Percentiles rank a stretch among this genome's conserved stretches.
Conservation (phyloP, 2,113 vertebrate species). For the Ammodramus savannarum region DNA sequence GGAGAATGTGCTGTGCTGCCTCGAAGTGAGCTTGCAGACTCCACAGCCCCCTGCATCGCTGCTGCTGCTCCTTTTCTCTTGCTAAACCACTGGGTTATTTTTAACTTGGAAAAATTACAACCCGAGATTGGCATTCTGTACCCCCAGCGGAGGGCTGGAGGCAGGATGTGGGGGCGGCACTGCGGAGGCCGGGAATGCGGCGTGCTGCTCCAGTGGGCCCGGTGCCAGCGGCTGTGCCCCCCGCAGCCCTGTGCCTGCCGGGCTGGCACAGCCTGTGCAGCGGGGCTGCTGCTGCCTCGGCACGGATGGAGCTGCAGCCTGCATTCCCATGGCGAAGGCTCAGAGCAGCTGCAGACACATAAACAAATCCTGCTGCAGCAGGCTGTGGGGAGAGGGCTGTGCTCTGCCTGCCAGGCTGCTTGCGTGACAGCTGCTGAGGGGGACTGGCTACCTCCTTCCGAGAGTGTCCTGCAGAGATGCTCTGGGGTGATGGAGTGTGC, state of each 20-base stretch:
- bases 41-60: not conserved
- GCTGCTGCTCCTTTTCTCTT: not conserved
- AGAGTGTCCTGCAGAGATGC: not conserved
- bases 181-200: not conserved
- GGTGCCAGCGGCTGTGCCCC: not conserved
- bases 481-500: not conserved
- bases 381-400: not conserved
- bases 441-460: not conserved
- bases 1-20: not conserved
- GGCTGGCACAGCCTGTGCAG: not conserved
- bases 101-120: constrained; percentile 55
- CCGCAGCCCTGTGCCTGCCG: not conserved
- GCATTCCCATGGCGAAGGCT: not conserved
- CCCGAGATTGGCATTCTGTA: constrained; percentile 13
- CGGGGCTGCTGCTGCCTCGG: not conserved
- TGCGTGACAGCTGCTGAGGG: not conserved
- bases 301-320: not conserved
- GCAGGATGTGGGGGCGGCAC: constrained; percentile 40
- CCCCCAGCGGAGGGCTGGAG: constrained; percentile 21
- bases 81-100: constrained; percentile 30
- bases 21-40: not conserved
- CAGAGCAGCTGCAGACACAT: constrained; percentile 24
- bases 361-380: constrained; percentile 41
- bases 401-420: not conserved
- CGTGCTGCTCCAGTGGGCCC: not conserved